phyloP scores from a whole-genome alignment of 2,113 vertebrate genomes.

The Oxygymnocypris stewartii region DNA sequence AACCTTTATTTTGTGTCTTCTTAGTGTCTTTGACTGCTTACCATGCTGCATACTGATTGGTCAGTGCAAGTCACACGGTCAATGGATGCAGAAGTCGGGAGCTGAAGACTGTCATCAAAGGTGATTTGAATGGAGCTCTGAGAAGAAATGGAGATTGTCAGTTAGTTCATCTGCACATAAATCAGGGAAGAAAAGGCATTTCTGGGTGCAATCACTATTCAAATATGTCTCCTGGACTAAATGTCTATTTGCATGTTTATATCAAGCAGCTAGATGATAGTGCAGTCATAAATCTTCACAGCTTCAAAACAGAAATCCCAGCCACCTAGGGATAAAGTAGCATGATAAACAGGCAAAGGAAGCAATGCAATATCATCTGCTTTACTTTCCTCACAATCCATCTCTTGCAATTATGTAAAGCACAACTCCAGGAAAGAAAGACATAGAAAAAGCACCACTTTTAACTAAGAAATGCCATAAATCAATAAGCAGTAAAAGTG shows the following conservation, averaged over 20 bases:
- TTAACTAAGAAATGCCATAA: conserved; percentile 22
- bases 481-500: conserved; percentile 7
- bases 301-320: conserved; percentile 2
- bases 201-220: not conserved
- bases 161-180: conserved; percentile 24
- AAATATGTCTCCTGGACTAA: conserved; percentile 3
- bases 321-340: not conserved
- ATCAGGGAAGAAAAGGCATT: not conserved
- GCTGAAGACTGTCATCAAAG: conserved; percentile 86
- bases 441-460: not conserved
- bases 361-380: not conserved
- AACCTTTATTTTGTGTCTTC: not conserved
- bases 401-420: conserved; percentile 7
- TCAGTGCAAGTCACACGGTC: conserved; percentile 81
- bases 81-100: conserved; percentile 77
- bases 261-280: conserved; percentile 12
- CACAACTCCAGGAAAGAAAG: not conserved
- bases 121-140: conserved; percentile 95
- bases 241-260: conserved; percentile 6
- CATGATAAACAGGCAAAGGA: conserved; percentile 9
- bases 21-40: conserved; percentile 66
- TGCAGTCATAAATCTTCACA: conserved; percentile 14
- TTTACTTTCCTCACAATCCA: not conserved
- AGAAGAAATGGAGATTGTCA: conserved; percentile 50
- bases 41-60: conserved; percentile 84